Base-by-base conservation (phyloP, 2,888 invertebrate genomes). In the Volucella inflata region DNA sequence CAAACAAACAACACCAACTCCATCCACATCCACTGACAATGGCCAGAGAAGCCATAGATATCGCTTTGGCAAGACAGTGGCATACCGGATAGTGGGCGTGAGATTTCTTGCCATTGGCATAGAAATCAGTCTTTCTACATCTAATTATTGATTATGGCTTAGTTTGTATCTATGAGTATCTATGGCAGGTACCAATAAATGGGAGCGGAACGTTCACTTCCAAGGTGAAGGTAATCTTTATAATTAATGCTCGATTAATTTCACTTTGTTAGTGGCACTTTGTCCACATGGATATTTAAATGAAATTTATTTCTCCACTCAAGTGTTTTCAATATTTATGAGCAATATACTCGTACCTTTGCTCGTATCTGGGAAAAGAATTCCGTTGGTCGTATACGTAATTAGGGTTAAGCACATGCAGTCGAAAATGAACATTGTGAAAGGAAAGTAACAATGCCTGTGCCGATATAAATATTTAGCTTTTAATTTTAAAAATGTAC, bases 181-280 rank as follows among this genome's bases (percentile, higher is more conserved):
- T 36, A 53, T 38, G 46, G 44, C 42, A 6, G 21, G 11, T 2
- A 44, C 30, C 0, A 30, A 30, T 30, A 57, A 42, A 68, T 44
- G 42, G 62, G 21, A 14, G 48, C 44, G 60, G 21, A 51, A 40
- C 40, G 17, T 50, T 17, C 40, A 14, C 30, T 71, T 14, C 68
- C 85, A 85, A 85, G 85, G 85, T 85, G 80, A 85, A 81, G 85
- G 85, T 68, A 44, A 68, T 80, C 80, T 17, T 68, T 68, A 42
- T 77, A 76, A 84, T 84, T 84, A 78, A 78, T 74, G 59, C 55
- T 57, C 68, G 74, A 75, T 70, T 79, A 79, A 79, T 79, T 79
- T 75, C 44, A 36, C 70, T 74, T 71, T 60, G 74, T 75, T 75
- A 71, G 38, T 55, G 67, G 50, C 74, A 68, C 50, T 74, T 72